Evolutionary conservation across 2,797 vertebrate genomes (phyloP).

Genomic region (Sciaenops ocellatus): DNA sequence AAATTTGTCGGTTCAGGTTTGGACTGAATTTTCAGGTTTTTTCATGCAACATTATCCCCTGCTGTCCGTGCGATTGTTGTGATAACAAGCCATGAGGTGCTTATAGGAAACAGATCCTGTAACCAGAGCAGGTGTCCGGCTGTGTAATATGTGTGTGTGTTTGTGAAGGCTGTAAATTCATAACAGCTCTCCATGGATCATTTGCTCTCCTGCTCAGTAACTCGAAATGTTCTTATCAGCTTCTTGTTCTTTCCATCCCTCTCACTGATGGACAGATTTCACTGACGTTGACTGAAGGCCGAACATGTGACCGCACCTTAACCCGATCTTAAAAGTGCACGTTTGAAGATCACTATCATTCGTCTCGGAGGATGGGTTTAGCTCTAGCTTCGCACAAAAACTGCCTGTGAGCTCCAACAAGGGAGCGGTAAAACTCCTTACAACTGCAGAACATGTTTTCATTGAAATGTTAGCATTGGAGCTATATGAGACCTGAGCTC

Average conservation of each 20-base stretch:
- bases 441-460: no score
- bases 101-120: conserved; percentile 70
- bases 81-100: conserved; percentile 68
- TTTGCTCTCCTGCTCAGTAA: conserved; percentile 17
- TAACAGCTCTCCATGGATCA: background rate
- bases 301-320: conserved; percentile 16
- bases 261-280: conserved; percentile 38
- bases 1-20: no score
- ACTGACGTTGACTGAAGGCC: conserved; percentile 1
- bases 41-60: conserved; percentile 2
- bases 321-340: background rate
- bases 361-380: background rate
- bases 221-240: conserved; percentile 31
- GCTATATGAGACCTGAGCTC: no score
- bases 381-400: background rate
- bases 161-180: background rate
- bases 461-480: no score
- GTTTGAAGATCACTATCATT: conserved; percentile 15
- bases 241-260: background rate
- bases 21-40: no score
- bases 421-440: no score
- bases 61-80: conserved; percentile 60
- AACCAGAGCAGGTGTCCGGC: conserved; percentile 55
- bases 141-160: conserved; percentile 13
- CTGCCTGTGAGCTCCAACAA: no score